Conservation (phyloP, 2,888 invertebrate genomes). For the Clivina fossor region DNA sequence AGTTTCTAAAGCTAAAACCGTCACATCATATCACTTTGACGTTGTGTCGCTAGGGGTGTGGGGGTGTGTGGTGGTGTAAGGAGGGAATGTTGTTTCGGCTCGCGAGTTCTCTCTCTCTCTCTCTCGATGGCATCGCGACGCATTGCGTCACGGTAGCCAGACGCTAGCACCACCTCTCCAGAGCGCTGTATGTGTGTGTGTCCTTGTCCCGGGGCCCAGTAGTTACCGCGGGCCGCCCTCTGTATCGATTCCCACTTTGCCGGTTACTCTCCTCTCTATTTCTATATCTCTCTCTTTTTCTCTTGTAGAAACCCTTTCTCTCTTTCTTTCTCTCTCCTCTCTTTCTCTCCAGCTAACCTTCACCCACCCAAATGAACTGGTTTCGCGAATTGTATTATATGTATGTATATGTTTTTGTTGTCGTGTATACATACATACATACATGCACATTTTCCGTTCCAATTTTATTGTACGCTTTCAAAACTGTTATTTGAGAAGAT, state of each 20-base stretch:
- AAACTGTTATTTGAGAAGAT: too few relatives aligned
- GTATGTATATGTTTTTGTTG: too few relatives aligned
- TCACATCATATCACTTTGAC: too few relatives aligned
- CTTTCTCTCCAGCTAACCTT: conserved; percentile 26
- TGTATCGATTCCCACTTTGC: conserved; percentile 31
- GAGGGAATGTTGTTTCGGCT: neutral
- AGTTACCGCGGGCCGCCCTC: conserved; percentile 25
- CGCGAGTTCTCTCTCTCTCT: conserved; percentile 8
- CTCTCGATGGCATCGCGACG: conserved; percentile 11
- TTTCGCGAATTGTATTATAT: too few relatives aligned
- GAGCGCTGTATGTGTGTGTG: conserved; percentile 13
- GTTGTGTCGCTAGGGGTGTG: too few relatives aligned
- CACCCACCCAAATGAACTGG: conserved; percentile 11
- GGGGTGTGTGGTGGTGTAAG: too few relatives aligned
- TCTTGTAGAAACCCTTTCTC: too few relatives aligned
- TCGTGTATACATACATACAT: conserved; percentile 31
- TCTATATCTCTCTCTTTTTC: too few relatives aligned
- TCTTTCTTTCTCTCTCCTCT: conserved; percentile 30
- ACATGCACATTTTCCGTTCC: conserved; percentile 11
- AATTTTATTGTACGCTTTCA: neutral
- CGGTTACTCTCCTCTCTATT: conserved; percentile 35
- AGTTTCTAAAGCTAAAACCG: too few relatives aligned
- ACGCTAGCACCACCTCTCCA: neutral
- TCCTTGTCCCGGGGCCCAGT: conserved; percentile 21
- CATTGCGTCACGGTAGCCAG: conserved; percentile 23